Conservation (phyloP, 2,113 vertebrate genomes). For the Seriola dumerili region DNA sequence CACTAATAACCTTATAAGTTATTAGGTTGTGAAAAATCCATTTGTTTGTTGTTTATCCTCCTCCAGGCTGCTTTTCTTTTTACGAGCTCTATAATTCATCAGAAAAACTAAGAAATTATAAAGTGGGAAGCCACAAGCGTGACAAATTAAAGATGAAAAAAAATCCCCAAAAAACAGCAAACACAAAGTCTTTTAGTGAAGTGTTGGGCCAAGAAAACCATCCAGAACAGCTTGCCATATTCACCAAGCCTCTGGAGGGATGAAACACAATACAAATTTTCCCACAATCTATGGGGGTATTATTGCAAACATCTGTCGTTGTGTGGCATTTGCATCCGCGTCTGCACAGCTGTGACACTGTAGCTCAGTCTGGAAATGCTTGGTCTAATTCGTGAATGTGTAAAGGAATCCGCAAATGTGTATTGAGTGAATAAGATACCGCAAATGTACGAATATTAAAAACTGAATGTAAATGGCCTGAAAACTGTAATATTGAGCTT, state of each 20-base stretch:
- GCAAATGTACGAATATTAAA: background rate
- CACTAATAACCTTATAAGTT: conserved; percentile 1
- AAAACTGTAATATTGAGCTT: background rate
- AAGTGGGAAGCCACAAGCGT: background rate
- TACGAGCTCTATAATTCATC: background rate
- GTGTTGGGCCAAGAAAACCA: background rate
- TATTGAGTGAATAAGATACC: too few relatives aligned
- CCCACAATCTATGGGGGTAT: background rate
- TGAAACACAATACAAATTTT: too few relatives aligned
- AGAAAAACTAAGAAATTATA: background rate
- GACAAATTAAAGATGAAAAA: background rate
- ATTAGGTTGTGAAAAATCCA: conserved; percentile 1
- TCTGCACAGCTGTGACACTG: background rate
- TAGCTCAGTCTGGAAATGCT: background rate
- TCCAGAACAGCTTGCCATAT: background rate
- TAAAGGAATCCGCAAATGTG: background rate
- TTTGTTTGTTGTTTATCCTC: background rate
- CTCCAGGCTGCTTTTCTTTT: background rate
- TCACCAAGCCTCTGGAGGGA: background rate
- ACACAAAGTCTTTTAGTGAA: background rate
- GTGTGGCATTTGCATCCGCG: background rate
- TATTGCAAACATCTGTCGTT: background rate
- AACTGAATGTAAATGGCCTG: background rate
- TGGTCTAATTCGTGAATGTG: background rate
- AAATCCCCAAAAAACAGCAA: too few relatives aligned